A percentile compares a stretch with the other conserved stretches of the same genome.
Conservation (phyloP, 1,140 invertebrate species). For the Lamellibrachia luymesi region DNA sequence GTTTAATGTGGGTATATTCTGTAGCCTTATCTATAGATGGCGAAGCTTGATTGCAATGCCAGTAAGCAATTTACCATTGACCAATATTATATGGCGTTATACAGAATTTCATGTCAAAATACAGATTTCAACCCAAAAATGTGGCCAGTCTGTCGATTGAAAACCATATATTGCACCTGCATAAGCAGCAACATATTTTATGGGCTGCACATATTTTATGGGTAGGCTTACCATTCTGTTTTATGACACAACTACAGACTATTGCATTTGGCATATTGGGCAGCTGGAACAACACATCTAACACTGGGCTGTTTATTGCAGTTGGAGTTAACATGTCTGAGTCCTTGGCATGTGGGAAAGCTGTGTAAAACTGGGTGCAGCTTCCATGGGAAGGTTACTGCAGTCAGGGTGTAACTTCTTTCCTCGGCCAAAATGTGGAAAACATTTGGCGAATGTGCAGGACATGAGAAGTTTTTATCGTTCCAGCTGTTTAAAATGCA, state of each 20-base stretch:
- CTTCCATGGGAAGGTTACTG: not conserved
- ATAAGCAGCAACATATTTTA: not conserved
- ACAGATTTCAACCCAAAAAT: no score
- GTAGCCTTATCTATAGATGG: no score
- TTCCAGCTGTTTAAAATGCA: not conserved
- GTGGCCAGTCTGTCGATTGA: not conserved
- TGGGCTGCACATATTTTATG: not conserved
- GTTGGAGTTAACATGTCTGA: not conserved
- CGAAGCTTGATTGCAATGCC: no score
- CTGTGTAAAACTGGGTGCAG: not conserved
- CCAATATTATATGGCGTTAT: no score
- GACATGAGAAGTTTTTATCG: not conserved
- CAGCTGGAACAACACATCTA: not conserved
- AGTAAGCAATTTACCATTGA: no score
- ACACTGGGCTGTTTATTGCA: not conserved
- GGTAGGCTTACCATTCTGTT: not conserved
- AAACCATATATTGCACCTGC: not conserved
- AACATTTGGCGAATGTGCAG: not conserved
- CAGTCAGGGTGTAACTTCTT: not conserved
- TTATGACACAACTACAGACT: conserved; percentile 1
- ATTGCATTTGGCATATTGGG: not conserved
- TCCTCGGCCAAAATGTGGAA: not conserved
- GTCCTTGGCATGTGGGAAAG: not conserved
- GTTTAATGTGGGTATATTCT: no score
- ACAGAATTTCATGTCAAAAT: no score